phyloP scores from a whole-genome alignment of 2,888 invertebrate species.

The Cheilosia vernalis region DNA sequence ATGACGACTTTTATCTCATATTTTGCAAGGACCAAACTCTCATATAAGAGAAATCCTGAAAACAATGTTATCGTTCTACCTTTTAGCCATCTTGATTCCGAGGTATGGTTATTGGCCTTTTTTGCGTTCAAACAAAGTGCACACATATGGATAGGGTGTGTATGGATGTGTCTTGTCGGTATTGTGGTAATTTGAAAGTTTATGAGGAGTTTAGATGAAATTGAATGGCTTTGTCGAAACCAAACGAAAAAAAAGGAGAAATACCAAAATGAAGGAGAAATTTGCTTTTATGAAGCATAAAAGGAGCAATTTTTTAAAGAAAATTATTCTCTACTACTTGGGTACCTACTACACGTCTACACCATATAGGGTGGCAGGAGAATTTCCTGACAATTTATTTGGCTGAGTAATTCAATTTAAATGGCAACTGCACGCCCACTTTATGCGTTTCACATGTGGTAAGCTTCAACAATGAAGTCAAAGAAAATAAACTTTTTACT shows the following conservation, averaged over 20 bases:
- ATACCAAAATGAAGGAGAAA: conserved; percentile 61
- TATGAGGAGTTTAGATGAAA: conserved; percentile 75
- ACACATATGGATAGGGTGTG: conserved; percentile 61
- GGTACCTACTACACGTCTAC: too few relatives aligned
- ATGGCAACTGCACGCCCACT: conserved; percentile 42
- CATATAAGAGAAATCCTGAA: conserved; percentile 65
- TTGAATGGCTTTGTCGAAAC: conserved; percentile 67
- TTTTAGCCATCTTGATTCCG: conserved; percentile 74
- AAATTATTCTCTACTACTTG: conserved; percentile 36
- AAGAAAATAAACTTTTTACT: conserved; percentile 43
- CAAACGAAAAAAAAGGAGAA: conserved; percentile 39
- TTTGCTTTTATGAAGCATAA: conserved; percentile 69
- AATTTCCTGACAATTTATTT: conserved; percentile 66
- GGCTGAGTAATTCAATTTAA: conserved; percentile 58
- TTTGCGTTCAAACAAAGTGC: conserved; percentile 64
- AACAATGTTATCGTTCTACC: conserved; percentile 74
- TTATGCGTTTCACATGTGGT: conserved; percentile 36
- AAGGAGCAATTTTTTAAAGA: conserved; percentile 51
- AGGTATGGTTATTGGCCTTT: conserved; percentile 71
- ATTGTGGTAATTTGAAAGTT: conserved; percentile 75
- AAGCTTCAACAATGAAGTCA: conserved; percentile 7
- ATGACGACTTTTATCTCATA: conserved; percentile 73
- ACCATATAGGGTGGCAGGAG: conserved; percentile 1
- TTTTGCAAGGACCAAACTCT: conserved; percentile 71
- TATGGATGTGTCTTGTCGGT: conserved; percentile 65